A percentile compares a stretch with the other conserved stretches of the same genome.
Evolutionary conservation across 2,113 vertebrate genomes (phyloP).

Genomic region (Rostratula benghalensis): DNA sequence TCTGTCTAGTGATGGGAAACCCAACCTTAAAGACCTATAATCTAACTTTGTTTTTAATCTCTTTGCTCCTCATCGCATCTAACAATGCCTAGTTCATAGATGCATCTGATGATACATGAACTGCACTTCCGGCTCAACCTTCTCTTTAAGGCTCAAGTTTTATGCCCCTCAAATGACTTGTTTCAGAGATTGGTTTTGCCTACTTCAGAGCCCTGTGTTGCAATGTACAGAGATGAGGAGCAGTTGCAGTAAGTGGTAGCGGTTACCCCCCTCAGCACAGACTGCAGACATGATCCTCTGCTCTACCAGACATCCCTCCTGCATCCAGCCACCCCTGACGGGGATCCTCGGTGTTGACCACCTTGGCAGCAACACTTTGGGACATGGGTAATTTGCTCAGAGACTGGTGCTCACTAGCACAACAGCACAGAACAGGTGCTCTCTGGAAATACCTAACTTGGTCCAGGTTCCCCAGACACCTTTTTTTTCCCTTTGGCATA

Average conservation of each 20-base stretch:
- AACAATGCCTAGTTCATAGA: background rate
- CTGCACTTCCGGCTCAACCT: background rate
- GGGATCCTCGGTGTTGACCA: background rate
- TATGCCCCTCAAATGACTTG: background rate
- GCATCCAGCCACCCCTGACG: rapidly evolving
- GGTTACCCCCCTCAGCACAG: background rate
- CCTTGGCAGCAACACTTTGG: background rate
- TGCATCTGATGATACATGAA: background rate
- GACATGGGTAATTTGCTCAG: background rate
- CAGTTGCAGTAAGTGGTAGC: background rate
- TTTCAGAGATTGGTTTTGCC: background rate
- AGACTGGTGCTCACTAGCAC: background rate
- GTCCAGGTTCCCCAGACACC: no score
- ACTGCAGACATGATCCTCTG: rapidly evolving
- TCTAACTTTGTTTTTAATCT: background rate
- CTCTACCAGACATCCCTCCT: background rate
- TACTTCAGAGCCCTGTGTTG: rapidly evolving
- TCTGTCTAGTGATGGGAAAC: background rate
- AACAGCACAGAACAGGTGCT: background rate
- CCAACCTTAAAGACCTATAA: background rate
- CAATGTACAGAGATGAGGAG: rapidly evolving
- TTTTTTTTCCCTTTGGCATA: no score
- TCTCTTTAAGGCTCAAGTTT: background rate
- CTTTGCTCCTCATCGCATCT: background rate
- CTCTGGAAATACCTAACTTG: background rate